Evolutionary conservation across 2,888 invertebrate genomes (phyloP).

Genomic region (Platycheirus rosarum): DNA sequence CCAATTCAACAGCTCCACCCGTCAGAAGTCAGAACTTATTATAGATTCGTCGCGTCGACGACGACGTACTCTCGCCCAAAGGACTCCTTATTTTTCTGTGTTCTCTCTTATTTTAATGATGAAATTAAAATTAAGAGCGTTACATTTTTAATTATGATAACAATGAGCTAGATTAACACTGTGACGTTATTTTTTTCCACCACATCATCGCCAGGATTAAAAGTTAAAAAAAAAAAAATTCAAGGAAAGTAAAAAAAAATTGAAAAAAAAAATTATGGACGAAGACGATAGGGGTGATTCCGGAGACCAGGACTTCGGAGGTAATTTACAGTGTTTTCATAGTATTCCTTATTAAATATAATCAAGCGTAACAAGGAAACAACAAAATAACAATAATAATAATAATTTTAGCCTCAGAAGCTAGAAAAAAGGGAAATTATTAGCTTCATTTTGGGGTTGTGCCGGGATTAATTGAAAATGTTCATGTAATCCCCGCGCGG

Average conservation of each 20-base stretch:
- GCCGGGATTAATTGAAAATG: conserved; percentile 65
- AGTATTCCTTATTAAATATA: conserved; percentile 69
- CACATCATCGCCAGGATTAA: conserved; percentile 5
- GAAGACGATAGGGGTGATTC: conserved; percentile 22
- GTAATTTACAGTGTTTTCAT: conserved; percentile 71
- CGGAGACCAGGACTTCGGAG: conserved; percentile 32
- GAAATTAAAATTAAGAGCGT: conserved; percentile 72
- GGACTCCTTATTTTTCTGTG: conserved; percentile 25
- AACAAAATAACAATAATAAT: conserved; percentile 68
- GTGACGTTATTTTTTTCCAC: conserved; percentile 46
- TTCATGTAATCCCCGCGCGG: conserved; percentile 50
- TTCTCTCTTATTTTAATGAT: conserved; percentile 53
- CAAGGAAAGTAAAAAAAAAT: not conserved
- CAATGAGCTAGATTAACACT: conserved; percentile 72
- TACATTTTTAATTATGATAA: conserved; percentile 72
- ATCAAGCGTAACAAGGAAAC: conserved; percentile 66
- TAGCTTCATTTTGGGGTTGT: conserved; percentile 62
- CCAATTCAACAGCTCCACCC: conserved; percentile 25
- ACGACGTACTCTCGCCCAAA: conserved; percentile 46
- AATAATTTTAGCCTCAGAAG: conserved; percentile 58
- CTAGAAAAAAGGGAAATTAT: conserved; percentile 34
- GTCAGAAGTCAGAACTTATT: conserved; percentile 60
- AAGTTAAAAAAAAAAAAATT: not conserved
- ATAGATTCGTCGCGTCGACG: too few relatives aligned
- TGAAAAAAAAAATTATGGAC: conserved; percentile 36